Evolutionary conservation across 2,888 invertebrate genomes (phyloP).

Genomic region (Aporophyla lueneburgensis): DNA sequence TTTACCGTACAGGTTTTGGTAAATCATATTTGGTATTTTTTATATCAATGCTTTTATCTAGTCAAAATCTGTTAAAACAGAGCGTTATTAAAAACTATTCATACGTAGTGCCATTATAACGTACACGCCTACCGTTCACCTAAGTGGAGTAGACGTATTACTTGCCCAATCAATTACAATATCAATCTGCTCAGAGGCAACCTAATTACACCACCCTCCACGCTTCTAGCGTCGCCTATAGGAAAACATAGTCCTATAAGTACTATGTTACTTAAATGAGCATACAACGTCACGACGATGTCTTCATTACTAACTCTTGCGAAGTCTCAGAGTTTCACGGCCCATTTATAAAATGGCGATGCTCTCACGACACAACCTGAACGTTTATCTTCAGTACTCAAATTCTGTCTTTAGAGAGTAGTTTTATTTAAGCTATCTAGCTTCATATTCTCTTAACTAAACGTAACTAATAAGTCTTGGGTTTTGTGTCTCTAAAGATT

Average conservation of each 20-base stretch:
- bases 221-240: neutral
- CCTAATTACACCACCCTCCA: constrained; percentile 38
- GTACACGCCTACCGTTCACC: neutral
- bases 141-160: constrained; percentile 6
- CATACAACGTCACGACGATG: constrained; percentile 11
- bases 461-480: constrained; percentile 11
- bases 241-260: constrained; percentile 1
- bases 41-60: neutral
- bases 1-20: constrained; percentile 21
- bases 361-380: constrained; percentile 40
- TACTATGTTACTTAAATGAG: constrained; percentile 37
- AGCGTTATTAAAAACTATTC: neutral
- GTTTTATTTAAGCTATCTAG: constrained; percentile 20
- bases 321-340: constrained; percentile 42
- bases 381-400: constrained; percentile 51
- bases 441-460: constrained; percentile 6
- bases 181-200: constrained; percentile 40
- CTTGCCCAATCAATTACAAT: constrained; percentile 34
- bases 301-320: constrained; percentile 34
- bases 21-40: constrained; percentile 22
- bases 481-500: neutral
- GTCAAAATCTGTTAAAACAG: constrained; percentile 4
- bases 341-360: constrained; percentile 57
- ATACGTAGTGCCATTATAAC: neutral
- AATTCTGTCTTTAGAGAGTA: constrained; percentile 31